Evolutionary conservation across 1,140 invertebrate species (phyloP), one percentile per base, ranked within the genome.

Genomic region (Cylas formicarius): DNA sequence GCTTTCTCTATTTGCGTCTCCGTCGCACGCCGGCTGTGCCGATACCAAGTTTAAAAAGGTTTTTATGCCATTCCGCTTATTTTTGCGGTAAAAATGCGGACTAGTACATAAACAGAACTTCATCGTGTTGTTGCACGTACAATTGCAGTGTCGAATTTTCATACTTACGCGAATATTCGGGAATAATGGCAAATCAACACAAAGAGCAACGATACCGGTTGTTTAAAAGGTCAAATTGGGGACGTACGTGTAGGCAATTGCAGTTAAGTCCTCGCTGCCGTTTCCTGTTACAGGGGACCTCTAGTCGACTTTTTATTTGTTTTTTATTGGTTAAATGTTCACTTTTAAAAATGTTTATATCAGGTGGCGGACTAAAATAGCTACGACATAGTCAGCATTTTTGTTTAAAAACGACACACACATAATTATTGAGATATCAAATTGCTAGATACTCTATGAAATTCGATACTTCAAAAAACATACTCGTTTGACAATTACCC

Each of bases 121-220:
- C 14, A 23, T n/a, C 6, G 4, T 0, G 2, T 4, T 11, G 31
- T 28, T 41, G 2, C 3, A 13, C n/a, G 26, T 18, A 20, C 3
- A 8, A 29, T 20, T 32, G 20, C 6, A 23, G 19, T 29, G 22
- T 26, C n/a, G 22, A 42, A 24, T 48, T 29, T 23, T 11, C 22
- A 42, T 53, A 53, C 34, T 53, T 49, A 38, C 14, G 7, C 11
- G 9, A 41, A n/a, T 41, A 40, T 42, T 18, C 1, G 17, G 7
- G 39, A 21, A 32, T 46, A 46, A 36, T 28, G 34, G 31, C 37
- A 28, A 33, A 22, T 33, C 14, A 41, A 53, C 45, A 53, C 50
- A 50, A 56, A 53, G 45, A 55, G 44, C 45, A 46, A 37, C 32
- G 27, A 43, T 48, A 48, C 43, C 46, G 43, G 53, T 43, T 35